Evolutionary conservation across 1,140 invertebrate species (phyloP).

Genomic region (Neodiprion lecontei): DNA sequence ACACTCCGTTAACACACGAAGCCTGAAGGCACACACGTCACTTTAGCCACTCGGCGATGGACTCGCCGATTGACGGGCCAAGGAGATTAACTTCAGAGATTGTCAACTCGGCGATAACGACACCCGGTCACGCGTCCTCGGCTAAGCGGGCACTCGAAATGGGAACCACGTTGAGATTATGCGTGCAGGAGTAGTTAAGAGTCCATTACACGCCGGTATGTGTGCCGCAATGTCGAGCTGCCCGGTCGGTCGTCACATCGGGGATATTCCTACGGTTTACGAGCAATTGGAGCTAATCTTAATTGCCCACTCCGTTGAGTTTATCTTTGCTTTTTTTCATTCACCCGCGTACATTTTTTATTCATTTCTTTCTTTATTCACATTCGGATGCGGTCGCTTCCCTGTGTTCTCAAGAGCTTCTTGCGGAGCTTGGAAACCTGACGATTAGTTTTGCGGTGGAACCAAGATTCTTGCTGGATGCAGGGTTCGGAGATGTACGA

Average conservation of each 20-base stretch:
- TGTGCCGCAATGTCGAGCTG: not conserved
- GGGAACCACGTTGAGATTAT: not conserved
- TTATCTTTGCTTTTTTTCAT: slow-evolving; percentile 5
- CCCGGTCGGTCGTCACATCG: not conserved
- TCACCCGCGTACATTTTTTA: not conserved
- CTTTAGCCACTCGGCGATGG: slow-evolving; percentile 13
- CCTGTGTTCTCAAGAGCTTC: too few relatives aligned
- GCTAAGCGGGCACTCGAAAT: not conserved
- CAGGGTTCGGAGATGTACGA: too few relatives aligned
- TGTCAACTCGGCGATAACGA: slow-evolving; percentile 20
- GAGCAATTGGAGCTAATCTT: not conserved
- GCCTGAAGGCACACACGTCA: not conserved
- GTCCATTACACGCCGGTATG: not conserved
- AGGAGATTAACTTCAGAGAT: slow-evolving; percentile 43
- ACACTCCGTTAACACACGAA: not conserved
- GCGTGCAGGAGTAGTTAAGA: not conserved
- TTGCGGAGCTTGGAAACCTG: too few relatives aligned
- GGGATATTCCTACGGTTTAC: not conserved
- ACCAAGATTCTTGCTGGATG: too few relatives aligned
- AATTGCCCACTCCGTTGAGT: not conserved
- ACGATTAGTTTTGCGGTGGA: too few relatives aligned
- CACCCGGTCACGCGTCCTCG: not conserved
- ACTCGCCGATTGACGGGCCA: slow-evolving; percentile 43
- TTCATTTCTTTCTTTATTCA: not conserved
- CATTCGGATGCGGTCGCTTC: not conserved